phyloP scores from a whole-genome alignment of 2,797 vertebrate species.

The Centropyge bicolor region DNA sequence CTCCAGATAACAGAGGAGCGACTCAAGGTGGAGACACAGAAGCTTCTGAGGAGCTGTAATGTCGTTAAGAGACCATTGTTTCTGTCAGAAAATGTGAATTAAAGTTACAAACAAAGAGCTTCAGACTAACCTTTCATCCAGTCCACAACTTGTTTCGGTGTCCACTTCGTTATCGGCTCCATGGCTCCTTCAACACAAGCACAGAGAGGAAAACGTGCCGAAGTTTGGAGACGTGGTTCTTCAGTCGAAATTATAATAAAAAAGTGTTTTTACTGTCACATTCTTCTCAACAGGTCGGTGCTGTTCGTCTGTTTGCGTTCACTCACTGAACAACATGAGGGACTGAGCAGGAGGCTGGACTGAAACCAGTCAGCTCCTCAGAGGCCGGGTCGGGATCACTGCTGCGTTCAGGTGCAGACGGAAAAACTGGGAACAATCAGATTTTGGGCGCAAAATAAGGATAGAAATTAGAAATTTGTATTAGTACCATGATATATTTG shows the following conservation, averaged over 20 bases:
- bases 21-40: not conserved
- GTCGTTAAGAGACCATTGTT: fast-evolving
- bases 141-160: constrained; percentile 86
- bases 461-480: no score
- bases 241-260: not conserved
- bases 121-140: constrained; percentile 86
- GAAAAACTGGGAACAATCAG: not conserved
- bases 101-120: not conserved
- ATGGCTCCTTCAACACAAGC: constrained; percentile 66
- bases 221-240: constrained; percentile 13
- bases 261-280: constrained; percentile 49
- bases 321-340: constrained; percentile 40
- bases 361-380: constrained; percentile 52
- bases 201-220: not conserved
- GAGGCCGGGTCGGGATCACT: constrained; percentile 19
- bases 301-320: constrained; percentile 37
- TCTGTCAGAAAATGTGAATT: not conserved
- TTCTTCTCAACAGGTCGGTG: constrained; percentile 42
- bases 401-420: constrained; percentile 52
- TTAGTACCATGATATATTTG: no score
- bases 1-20: constrained; percentile 37
- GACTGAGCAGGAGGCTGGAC: constrained; percentile 52
- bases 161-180: constrained; percentile 89
- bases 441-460: fast-evolving
- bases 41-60: not conserved